Evolutionary conservation across 2,113 vertebrate genomes (phyloP), one percentile per base, ranked within the genome.

Genomic region (Sebastes fasciatus): DNA sequence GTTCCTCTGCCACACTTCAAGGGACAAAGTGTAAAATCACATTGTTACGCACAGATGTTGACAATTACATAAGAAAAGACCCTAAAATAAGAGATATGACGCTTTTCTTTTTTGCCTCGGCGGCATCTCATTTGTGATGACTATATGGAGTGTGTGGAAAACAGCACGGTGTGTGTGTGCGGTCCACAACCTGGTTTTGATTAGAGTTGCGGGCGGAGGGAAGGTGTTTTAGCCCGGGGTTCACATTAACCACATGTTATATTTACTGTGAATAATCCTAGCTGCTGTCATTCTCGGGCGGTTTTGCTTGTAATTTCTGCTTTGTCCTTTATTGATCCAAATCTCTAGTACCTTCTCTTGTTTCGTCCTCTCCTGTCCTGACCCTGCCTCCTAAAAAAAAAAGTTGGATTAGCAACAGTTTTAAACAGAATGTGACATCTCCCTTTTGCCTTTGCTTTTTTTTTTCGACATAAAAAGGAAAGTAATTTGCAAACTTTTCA

Each of bases 1-100:
- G 62, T 84, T 79, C 76, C 79, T 34, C 74, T 66, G 72, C 74
- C 62, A 78, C 57, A 92, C 87, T 90, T 80, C 71, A 87, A 89
- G 87, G 83, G 83, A 87, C 87, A 82, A 58, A 49, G 86, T 80
- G 84, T 67, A 84, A 86, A 90, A 92, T 88, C 61, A 43, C 72
- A 88, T 55, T 84, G 73, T 85, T 66, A 54, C 1, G 6, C 80
- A 46, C 81, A 71, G 77, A 88, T 84, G 85, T 85, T 88, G 83
- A 90, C 83, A 86, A 87, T 86, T 85, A 76, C 65, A 78, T 66
- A 81, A 86, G 68, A 89, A 86, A 85, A 83, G 73, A 63, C 43
- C 26, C 73, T 23, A 62, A 76, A 84, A 87, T 78, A 83, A 61
- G 40, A 82, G 26, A 75, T 57, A 43, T 0, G 54, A 10, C n/a